Conservation (phyloP, 2,888 invertebrate genomes). For the Calameuta idolon region DNA sequence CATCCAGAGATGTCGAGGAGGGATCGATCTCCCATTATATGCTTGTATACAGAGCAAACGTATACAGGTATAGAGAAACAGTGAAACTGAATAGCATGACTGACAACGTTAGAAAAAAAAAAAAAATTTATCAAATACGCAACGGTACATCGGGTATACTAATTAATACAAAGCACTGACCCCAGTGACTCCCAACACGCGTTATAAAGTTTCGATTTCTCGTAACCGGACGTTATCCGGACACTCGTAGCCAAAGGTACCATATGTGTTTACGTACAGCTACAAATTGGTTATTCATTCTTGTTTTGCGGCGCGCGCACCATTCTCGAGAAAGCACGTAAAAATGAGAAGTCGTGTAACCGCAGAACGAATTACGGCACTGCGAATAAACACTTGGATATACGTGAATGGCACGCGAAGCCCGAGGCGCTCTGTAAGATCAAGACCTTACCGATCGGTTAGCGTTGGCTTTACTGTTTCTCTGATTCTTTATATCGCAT, state of each 20-base stretch:
- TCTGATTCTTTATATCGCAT: neutral
- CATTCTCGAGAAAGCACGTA: neutral
- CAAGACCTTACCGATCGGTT: neutral
- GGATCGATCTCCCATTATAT: neutral
- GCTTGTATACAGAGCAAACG: neutral
- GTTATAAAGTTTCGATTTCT: neutral
- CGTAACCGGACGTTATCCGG: neutral
- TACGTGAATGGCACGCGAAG: neutral
- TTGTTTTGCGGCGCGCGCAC: neutral
- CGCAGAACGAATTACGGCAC: neutral
- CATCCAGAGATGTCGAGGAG: neutral
- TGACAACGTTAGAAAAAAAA: neutral
- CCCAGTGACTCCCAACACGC: neutral
- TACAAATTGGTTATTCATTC: neutral
- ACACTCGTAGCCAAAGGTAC: neutral
- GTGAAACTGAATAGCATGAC: neutral
- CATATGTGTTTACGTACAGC: neutral
- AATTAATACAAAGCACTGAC: neutral
- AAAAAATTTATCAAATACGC: neutral
- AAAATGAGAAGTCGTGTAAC: neutral
- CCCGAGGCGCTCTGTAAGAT: neutral
- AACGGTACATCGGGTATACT: neutral
- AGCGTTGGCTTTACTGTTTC: neutral
- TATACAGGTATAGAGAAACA: too few relatives aligned
- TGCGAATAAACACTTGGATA: neutral